These are phyloP conservation scores for Acrocephalus scirpaceus DNA, from an alignment of 2,797 vertebrate genomes.

Conservation along the genomic window DNA sequence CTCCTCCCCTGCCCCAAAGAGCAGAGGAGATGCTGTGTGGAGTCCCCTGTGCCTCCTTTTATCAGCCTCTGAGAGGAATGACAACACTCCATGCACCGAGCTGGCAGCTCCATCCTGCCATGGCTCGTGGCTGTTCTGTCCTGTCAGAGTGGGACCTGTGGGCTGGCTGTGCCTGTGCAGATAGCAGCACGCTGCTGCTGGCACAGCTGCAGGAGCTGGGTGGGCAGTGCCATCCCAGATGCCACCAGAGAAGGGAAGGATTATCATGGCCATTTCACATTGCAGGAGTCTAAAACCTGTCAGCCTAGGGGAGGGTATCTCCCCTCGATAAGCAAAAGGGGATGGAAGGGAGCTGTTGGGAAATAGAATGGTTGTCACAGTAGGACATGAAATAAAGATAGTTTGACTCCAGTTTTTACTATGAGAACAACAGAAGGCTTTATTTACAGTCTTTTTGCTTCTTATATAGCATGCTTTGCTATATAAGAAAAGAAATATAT, in stretches of 20 bases:
- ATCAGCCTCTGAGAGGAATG: conserved; percentile 1
- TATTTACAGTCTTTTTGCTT: too few species aligned
- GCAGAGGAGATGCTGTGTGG: not conserved
- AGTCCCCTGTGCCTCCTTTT: not conserved
- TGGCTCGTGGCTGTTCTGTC: not conserved
- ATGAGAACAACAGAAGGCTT: too few species aligned
- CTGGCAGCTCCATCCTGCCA: conserved; percentile 23
- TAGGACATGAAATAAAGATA: too few species aligned
- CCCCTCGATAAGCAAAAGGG: not conserved
- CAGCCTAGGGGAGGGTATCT: conserved; percentile 14
- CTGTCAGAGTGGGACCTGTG: conserved; percentile 2
- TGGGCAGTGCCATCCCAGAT: conserved; percentile 39
- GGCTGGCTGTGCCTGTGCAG: not conserved
- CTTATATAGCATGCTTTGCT: too few species aligned
- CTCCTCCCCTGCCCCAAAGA: not conserved
- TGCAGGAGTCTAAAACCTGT: not conserved
- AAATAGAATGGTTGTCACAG: not conserved
- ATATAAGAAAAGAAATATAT: too few species aligned
- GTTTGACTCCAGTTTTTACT: too few species aligned
- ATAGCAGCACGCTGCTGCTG: not conserved
- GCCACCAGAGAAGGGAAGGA: not conserved
- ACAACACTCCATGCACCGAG: not conserved
- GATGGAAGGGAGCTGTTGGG: not conserved
- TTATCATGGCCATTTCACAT: conserved; percentile 15
- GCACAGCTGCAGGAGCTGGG: conserved; percentile 20